phyloP scores from a whole-genome alignment of 1,140 invertebrate species.

The Euura lappo region DNA sequence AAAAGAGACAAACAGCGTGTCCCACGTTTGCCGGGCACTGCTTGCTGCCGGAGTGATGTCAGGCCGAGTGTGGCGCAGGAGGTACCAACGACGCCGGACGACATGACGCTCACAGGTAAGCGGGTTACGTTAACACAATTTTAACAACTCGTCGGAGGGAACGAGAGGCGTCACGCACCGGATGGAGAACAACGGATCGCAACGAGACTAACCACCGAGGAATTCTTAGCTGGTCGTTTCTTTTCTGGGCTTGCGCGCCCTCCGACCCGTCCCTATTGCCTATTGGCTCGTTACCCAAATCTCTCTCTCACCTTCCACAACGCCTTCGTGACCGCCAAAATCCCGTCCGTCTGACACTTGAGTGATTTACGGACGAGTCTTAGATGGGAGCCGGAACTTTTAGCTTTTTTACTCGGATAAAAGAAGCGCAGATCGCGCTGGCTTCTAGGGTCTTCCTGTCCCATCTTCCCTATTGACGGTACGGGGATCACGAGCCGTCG shows the following conservation, averaged over 20 bases:
- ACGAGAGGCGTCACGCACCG: slow-evolving; percentile 9
- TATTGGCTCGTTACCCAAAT: neutral
- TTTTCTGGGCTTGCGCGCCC: neutral
- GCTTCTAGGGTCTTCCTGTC: no score
- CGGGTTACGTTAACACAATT: neutral
- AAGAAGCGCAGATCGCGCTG: no score
- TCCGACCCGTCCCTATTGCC: neutral
- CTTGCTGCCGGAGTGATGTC: slow-evolving; percentile 40
- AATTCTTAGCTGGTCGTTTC: slow-evolving; percentile 3
- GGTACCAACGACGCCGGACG: slow-evolving; percentile 35
- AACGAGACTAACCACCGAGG: neutral
- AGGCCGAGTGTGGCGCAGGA: slow-evolving; percentile 34
- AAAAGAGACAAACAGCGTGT: slow-evolving; percentile 19
- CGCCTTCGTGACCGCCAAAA: neutral
- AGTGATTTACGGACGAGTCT: neutral
- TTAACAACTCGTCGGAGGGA: neutral
- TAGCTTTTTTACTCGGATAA: neutral
- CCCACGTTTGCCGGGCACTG: slow-evolving; percentile 10
- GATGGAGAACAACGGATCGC: slow-evolving; percentile 9
- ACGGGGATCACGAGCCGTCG: no score
- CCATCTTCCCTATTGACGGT: no score
- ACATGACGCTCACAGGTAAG: slow-evolving; percentile 57
- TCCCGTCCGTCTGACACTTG: neutral
- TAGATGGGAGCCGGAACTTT: neutral
- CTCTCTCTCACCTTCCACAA: neutral